Evolutionary conservation across 1,140 invertebrate species (phyloP).

Genomic region (Drosophila repleta): DNA sequence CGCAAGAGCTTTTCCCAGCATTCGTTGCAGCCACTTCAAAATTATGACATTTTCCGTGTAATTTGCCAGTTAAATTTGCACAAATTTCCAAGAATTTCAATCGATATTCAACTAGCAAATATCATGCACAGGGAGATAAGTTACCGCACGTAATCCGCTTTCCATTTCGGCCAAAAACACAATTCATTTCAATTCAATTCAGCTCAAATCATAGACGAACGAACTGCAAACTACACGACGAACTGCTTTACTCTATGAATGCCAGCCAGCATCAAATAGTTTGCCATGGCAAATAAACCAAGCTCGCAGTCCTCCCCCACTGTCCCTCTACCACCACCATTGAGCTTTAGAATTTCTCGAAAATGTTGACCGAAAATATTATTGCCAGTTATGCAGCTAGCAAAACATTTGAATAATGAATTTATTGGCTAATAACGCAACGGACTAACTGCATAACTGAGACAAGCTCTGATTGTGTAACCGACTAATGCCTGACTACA

Average conservation of each 20-base stretch:
- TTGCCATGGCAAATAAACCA: no score
- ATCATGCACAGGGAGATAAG: background rate
- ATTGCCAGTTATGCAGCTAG: background rate
- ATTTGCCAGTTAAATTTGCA: no score
- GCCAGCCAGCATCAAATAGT: no score
- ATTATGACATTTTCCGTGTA: no score
- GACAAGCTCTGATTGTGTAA: background rate
- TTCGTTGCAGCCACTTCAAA: no score
- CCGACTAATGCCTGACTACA: background rate
- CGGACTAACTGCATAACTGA: background rate
- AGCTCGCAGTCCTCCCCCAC: background rate
- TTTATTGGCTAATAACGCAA: background rate
- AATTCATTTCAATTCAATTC: background rate
- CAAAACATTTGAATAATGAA: constrained; percentile 2
- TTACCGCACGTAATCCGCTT: background rate
- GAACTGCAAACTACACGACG: no score
- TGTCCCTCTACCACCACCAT: background rate
- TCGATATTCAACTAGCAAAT: no score
- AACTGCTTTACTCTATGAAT: no score
- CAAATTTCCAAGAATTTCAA: no score
- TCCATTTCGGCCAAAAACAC: background rate
- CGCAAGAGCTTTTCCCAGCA: no score
- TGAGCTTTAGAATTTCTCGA: no score
- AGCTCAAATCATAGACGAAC: background rate
- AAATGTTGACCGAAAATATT: background rate